These are phyloP conservation scores for Onychorhynchus coronatus DNA, from an alignment of 2,113 vertebrate genomes.

Conservation along the genomic window DNA sequence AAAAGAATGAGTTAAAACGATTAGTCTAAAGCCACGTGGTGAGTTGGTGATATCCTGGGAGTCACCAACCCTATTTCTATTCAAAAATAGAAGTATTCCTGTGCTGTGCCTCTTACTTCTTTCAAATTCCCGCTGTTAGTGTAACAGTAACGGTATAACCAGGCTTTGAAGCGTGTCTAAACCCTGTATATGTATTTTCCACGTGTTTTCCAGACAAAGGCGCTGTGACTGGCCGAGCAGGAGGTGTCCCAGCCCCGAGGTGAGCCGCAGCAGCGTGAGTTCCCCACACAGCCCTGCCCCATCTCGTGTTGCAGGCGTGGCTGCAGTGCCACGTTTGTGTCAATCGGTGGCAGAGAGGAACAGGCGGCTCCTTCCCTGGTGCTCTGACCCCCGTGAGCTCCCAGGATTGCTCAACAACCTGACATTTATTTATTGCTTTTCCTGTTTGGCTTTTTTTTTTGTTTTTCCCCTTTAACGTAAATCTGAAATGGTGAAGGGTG, in stretches of 20 bases:
- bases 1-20: background rate
- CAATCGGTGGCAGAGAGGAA: constrained; percentile 66
- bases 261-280: background rate
- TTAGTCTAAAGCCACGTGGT: background rate
- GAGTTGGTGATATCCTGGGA: background rate
- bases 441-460: background rate
- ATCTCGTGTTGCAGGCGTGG: constrained; percentile 66
- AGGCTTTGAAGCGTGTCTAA: accelerated
- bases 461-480: background rate
- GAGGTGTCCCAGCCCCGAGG: background rate
- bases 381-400: constrained; percentile 17
- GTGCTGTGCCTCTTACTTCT: accelerated
- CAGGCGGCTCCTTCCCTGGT: background rate
- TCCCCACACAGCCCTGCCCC: constrained; percentile 21
- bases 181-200: accelerated
- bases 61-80: accelerated
- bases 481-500: background rate
- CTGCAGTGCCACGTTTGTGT: constrained; percentile 65
- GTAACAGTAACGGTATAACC: accelerated
- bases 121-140: accelerated
- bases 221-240: accelerated
- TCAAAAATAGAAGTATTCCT: accelerated
- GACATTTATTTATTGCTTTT: background rate
- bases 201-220: background rate
- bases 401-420: constrained; percentile 26